Percentiles rank a stretch among this genome's conserved stretches.
Evolutionary conservation across 1,140 invertebrate genomes (phyloP).

Genomic region (Oncopodura yosiiana): DNA sequence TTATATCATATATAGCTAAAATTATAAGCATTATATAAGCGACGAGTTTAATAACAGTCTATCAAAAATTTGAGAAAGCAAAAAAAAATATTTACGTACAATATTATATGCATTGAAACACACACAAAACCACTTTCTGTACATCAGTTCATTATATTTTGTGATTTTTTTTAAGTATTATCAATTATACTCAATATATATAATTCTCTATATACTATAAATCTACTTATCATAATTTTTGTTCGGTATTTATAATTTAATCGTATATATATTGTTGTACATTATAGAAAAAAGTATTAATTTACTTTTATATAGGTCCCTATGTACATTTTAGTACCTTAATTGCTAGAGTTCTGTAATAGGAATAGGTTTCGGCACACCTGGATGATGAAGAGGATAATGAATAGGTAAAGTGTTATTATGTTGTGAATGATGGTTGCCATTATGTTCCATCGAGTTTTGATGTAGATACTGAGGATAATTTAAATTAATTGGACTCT

Average conservation of each 20-base stretch:
- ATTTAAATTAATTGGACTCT: slow-evolving; percentile 24
- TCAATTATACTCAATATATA: too few species aligned
- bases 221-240: too few species aligned
- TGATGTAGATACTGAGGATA: slow-evolving; percentile 22
- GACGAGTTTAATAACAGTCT: background rate
- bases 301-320: too few species aligned
- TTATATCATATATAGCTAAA: too few species aligned
- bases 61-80: background rate
- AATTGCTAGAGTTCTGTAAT: slow-evolving; percentile 78
- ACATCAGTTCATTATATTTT: too few species aligned
- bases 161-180: too few species aligned
- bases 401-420: slow-evolving; percentile 22
- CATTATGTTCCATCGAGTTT: background rate
- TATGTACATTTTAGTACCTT: too few species aligned
- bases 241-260: too few species aligned
- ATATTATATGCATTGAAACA: background rate
- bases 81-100: background rate
- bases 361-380: slow-evolving; percentile 61
- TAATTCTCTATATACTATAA: too few species aligned
- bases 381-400: slow-evolving; percentile 41
- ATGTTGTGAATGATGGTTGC: background rate
- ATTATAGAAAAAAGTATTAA: too few species aligned
- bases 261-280: too few species aligned
- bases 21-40: background rate
- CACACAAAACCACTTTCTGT: too few species aligned